A percentile compares a stretch with the other conserved stretches of the same genome.
phyloP scores from a whole-genome alignment of 1,140 invertebrate species.

The Pollicipes pollicipes region DNA sequence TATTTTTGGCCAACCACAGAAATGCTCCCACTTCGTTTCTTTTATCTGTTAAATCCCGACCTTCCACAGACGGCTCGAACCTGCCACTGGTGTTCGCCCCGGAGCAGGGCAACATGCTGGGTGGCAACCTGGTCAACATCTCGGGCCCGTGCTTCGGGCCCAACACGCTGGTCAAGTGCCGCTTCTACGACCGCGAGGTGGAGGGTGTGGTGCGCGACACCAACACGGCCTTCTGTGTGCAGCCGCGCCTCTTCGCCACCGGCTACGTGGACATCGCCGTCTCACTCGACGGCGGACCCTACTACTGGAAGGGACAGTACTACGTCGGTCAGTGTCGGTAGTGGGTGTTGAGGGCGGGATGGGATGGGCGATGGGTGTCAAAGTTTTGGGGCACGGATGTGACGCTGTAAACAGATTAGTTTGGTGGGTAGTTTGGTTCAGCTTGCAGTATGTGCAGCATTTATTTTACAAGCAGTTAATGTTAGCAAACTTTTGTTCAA shows the following conservation, averaged over 20 bases:
- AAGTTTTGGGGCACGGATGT: too few species aligned
- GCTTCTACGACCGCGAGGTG: slow-evolving; percentile 27
- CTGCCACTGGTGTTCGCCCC: slow-evolving; percentile 64
- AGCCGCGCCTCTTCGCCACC: slow-evolving; percentile 71
- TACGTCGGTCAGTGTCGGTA: slow-evolving; percentile 63
- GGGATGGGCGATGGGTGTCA: too few species aligned
- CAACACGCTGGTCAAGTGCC: slow-evolving; percentile 51
- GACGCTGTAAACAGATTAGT: too few species aligned
- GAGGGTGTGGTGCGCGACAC: slow-evolving; percentile 21
- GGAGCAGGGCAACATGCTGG: slow-evolving; percentile 86
- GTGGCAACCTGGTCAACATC: slow-evolving; percentile 82
- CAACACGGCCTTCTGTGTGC: slow-evolving; percentile 73
- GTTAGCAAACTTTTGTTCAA: too few species aligned
- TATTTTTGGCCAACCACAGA: too few species aligned
- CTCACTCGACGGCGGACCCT: slow-evolving; percentile 53
- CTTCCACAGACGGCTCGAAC: neutral
- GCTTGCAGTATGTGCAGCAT: too few species aligned
- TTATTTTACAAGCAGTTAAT: too few species aligned
- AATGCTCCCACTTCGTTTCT: too few species aligned
- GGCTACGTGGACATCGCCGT: slow-evolving; percentile 78
- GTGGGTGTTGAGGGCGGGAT: too few species aligned
- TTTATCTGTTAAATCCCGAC: neutral
- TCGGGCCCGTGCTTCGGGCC: slow-evolving; percentile 76
- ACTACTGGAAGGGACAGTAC: slow-evolving; percentile 79
- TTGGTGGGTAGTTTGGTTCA: too few species aligned